phyloP scores from a whole-genome alignment of 1,140 invertebrate species.

The Pseudomyrmex dendroicus region DNA sequence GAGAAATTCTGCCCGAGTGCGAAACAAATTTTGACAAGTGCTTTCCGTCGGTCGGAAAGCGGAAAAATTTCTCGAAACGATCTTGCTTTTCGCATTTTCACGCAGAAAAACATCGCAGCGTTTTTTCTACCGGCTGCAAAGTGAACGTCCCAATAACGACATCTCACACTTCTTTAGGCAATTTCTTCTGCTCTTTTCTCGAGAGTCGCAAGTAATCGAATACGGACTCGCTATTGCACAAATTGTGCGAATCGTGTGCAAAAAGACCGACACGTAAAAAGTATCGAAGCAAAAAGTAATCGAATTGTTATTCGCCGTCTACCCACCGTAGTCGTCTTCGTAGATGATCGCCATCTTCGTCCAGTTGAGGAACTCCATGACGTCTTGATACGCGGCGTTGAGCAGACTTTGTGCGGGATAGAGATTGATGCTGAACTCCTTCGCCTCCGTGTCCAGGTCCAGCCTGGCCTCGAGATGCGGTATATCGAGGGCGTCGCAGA shows the following conservation, averaged over 20 bases:
- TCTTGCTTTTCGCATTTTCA: neutral
- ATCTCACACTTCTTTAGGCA: too few relatives aligned
- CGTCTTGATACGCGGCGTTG: slow-evolving; percentile 88
- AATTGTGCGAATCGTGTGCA: too few relatives aligned
- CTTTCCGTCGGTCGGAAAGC: neutral
- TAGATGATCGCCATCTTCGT: slow-evolving; percentile 90
- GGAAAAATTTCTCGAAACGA: neutral
- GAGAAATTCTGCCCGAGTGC: neutral
- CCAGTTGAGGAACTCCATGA: slow-evolving; percentile 90
- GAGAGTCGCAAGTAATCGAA: too few relatives aligned
- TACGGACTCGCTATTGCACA: too few relatives aligned
- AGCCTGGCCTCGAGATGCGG: slow-evolving; percentile 89
- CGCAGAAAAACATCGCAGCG: too few relatives aligned
- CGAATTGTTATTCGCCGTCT: neutral
- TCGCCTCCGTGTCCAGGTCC: slow-evolving; percentile 85
- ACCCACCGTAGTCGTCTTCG: slow-evolving; percentile 90
- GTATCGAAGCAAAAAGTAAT: neutral
- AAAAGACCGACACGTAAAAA: too few relatives aligned
- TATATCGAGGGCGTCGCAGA: slow-evolving; percentile 90
- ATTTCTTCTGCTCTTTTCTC: too few relatives aligned
- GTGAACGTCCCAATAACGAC: too few relatives aligned
- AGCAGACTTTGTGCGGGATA: slow-evolving; percentile 89
- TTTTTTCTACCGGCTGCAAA: too few relatives aligned
- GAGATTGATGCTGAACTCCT: slow-evolving; percentile 89
- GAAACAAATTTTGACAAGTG: slow-evolving; percentile 19